These are phyloP conservation scores for Osmoderma eremita DNA, from an alignment of 2,888 invertebrate species.

Conservation along the genomic window DNA sequence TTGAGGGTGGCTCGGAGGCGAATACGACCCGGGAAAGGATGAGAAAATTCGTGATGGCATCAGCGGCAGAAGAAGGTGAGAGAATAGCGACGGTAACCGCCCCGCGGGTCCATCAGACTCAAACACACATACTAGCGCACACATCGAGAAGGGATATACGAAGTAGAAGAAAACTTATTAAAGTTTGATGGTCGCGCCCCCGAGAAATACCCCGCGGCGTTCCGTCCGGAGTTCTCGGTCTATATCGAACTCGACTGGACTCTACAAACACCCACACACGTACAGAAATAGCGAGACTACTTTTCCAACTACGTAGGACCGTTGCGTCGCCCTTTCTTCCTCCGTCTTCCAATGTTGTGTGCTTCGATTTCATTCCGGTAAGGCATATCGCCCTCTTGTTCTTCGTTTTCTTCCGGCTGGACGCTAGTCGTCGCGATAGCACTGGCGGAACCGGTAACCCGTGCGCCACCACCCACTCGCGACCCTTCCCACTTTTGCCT, in stretches of 20 bases:
- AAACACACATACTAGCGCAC: not conserved
- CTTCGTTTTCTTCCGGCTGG: too few species aligned
- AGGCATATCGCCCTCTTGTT: too few species aligned
- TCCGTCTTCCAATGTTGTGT: not conserved
- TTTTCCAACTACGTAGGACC: not conserved
- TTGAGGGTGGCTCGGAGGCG: conserved; percentile 4
- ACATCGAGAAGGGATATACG: conserved; percentile 39
- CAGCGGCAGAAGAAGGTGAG: conserved; percentile 3
- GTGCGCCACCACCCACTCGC: not conserved
- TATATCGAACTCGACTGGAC: conserved; percentile 4
- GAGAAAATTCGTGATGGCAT: not conserved
- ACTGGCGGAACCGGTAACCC: not conserved
- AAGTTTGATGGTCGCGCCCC: conserved; percentile 63
- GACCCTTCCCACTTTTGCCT: not conserved
- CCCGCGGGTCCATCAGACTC: conserved; percentile 20
- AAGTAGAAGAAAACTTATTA: conserved; percentile 60
- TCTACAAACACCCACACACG: conserved; percentile 5
- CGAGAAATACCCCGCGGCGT: conserved; percentile 49
- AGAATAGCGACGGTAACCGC: conserved; percentile 2
- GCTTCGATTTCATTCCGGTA: too few species aligned
- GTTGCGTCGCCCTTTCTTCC: not conserved
- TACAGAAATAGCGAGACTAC: not conserved
- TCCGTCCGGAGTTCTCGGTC: not conserved
- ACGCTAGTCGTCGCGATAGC: not conserved
- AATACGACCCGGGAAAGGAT: too few species aligned